Evolutionary conservation across 2,888 invertebrate genomes (phyloP).

Genomic region (Seira musarum): DNA sequence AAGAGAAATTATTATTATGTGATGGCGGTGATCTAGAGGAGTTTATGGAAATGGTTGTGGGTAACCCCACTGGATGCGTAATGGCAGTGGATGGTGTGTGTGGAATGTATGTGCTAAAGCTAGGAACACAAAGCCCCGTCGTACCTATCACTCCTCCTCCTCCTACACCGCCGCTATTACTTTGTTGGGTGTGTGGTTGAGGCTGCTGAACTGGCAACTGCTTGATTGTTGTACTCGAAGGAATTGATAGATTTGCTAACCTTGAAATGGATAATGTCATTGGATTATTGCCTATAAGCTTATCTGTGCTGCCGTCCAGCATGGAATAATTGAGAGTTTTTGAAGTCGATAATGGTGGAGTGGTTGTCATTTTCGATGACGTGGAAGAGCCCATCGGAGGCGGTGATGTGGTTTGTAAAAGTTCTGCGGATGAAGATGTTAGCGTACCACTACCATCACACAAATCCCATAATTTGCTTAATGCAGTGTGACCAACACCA

Average conservation of each 20-base stretch:
- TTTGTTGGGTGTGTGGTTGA: constrained; percentile 32
- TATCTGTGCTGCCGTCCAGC: constrained; percentile 46
- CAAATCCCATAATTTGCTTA: constrained; percentile 63
- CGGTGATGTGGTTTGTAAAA: constrained; percentile 32
- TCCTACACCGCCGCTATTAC: constrained; percentile 19
- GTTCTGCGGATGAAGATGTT: constrained; percentile 41
- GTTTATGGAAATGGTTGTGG: constrained; percentile 54
- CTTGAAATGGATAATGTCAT: constrained; percentile 36
- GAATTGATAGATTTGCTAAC: constrained; percentile 47
- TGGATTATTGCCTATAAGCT: constrained; percentile 36
- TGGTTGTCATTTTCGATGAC: constrained; percentile 30
- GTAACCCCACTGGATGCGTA: constrained; percentile 39
- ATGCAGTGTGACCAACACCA: constrained; percentile 56
- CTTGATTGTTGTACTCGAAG: constrained; percentile 12
- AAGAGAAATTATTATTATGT: constrained; percentile 39
- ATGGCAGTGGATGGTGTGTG: constrained; percentile 32
- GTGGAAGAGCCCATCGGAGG: constrained; percentile 18
- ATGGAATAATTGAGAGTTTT: constrained; percentile 50
- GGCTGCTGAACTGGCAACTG: background rate
- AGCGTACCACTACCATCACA: constrained; percentile 53
- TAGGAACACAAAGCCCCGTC: constrained; percentile 41
- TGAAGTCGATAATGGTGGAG: constrained; percentile 17
- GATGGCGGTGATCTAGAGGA: constrained; percentile 40
- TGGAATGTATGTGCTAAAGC: constrained; percentile 58
- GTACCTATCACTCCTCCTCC: constrained; percentile 18